Evolutionary conservation across 2,797 vertebrate species (phyloP), one percentile per base, ranked within the genome.

Genomic region (Chiropotes sagulatus): DNA sequence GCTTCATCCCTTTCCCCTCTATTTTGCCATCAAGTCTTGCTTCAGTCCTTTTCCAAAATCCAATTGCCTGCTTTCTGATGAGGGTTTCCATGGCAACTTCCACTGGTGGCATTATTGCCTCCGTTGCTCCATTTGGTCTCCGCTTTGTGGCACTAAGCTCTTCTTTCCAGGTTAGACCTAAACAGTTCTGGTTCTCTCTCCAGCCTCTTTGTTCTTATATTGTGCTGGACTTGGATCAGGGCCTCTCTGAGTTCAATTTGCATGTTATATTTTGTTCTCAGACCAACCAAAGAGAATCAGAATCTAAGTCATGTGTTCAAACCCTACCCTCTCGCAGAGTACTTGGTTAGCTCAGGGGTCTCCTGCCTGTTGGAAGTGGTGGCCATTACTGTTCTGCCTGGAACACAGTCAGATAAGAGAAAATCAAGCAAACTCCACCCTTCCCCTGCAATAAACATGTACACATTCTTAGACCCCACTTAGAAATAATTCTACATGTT

Each of bases 1-100:
- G 96, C 28, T 95, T 78, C 46, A 58, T 90, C 78, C 80, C 61
- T 94, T 75, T 39, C 64, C 33, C 80, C 82, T 92, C 52, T 73
- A 93, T 76, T 86, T 72, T 52, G 39, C 88, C 97, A 94, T 94
- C 93, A 22, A 26, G 90, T 93, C 95, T 91, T 85, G 79, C 93
- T 88, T 58, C 67, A 96, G 96, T 88, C 8, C 41, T 1, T 97
- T 98, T 81, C 94, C 88, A 64, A 97, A 96, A 96, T 96, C 96
- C 94, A 98, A 97, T 61, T 70, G 64, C 89, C 44, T 33, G 79
- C 80, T 91, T 83, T 44, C 84, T 36, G 58, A 36, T n/a, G 0
- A 91, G 46, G 54, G 96, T 95, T 98, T 97, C 96, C 94, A 93
- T 61, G 94, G 97, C 94, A 97, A 98, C 98, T 97, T 94, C 92